Evolutionary conservation across 2,888 invertebrate species (phyloP), one percentile per base, ranked within the genome.

Genomic region (Strigamia maritima): DNA sequence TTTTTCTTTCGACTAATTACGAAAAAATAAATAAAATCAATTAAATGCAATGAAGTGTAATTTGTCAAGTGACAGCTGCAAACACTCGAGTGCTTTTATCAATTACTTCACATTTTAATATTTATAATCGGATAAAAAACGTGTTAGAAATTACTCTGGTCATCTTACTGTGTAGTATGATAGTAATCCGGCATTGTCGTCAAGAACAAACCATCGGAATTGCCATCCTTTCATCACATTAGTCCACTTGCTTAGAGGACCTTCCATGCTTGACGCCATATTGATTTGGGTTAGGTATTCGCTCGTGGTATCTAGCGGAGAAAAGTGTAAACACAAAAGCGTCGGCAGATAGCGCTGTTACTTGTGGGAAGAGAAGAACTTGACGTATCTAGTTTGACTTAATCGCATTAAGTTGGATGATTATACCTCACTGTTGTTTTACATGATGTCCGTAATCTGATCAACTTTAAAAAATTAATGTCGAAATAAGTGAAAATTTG

Each of bases 141-240:
- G 22, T 65, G 10, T 12, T 12, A 75, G 14, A 75, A 75, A 31
- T 75, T 24, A 28, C 26, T n/a, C 10, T 75, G 38, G 14, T 10
- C 16, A 76, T 90, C 94, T 90, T 88, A 97, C 97, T 87, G 98
- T 99, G 86, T 97, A 99, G 88, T 99, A 99, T 8, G 97, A 95
- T 80, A 99, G 90, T 81, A 98, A 90, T 78, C 97, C 98, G 83
- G 95, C 94, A 87, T 94, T 95, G 87, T 97, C 97, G 88, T 98
- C 98, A 84, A 99, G 88, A 84, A 98, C 98, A 88, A 99, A 99
- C 96, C 98, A 99, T 83, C 98, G 91, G 88, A 97, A 98, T 87
- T 99, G 98, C 98, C 98, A 99, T 83, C 98, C 98, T 87, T 94
- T 95, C 91, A 97, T 94, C 85, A 97, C 94, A 90, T 97, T 97